phyloP scores from a whole-genome alignment of 2,888 invertebrate species.

The Empis livida region DNA sequence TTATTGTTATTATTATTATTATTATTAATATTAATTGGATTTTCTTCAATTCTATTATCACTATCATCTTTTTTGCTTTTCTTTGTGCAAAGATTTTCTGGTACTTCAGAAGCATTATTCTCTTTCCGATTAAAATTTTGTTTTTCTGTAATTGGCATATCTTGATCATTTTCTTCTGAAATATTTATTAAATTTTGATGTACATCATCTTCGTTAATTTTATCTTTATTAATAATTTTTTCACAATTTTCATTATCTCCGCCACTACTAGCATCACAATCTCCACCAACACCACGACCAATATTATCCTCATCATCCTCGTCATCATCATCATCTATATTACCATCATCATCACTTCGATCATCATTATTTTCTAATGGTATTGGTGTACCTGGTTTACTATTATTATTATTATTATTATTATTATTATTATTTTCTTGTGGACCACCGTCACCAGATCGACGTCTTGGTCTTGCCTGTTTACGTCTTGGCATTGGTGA shows the following conservation, averaged over 20 bases:
- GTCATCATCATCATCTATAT: background rate
- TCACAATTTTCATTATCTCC: background rate
- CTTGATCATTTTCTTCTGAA: constrained; percentile 28
- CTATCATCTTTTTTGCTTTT: constrained; percentile 23
- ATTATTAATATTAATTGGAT: constrained; percentile 13
- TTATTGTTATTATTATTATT: constrained; percentile 20
- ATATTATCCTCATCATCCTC: background rate
- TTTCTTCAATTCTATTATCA: constrained; percentile 14
- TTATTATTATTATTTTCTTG: constrained; percentile 43
- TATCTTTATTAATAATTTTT: background rate
- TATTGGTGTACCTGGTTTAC: constrained; percentile 23
- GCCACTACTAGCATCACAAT: background rate
- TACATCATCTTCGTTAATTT: background rate
- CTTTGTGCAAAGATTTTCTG: constrained; percentile 35
- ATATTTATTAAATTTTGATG: background rate
- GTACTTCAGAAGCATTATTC: constrained; percentile 24
- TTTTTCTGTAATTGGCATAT: constrained; percentile 16
- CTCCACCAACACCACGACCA: constrained; percentile 1
- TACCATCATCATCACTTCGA: constrained; percentile 11
- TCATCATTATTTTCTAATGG: constrained; percentile 17
- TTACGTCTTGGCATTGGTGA: constrained; percentile 75
- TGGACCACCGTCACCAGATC: constrained; percentile 62
- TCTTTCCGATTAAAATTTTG: background rate
- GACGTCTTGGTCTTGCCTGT: constrained; percentile 70
- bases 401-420: too few species aligned